These are phyloP conservation scores for Andrena chrysosceles DNA, from an alignment of 2,888 invertebrate genomes.

Conservation along the genomic window DNA sequence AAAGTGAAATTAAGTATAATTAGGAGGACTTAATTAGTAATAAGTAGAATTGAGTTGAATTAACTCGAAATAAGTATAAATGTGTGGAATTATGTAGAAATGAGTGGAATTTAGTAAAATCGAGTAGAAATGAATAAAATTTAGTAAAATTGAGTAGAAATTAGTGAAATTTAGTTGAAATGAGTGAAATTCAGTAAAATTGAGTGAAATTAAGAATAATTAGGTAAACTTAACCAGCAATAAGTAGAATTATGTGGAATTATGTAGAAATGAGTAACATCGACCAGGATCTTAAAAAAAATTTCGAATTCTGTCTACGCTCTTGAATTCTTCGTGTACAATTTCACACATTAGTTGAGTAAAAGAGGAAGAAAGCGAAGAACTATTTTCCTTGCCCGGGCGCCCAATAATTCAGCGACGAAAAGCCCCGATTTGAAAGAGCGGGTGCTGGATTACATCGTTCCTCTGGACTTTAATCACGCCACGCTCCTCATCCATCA, in stretches of 20 bases:
- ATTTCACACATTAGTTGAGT: neutral
- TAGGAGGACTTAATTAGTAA: no score
- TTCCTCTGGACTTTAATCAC: constrained; percentile 35
- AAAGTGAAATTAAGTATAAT: no score
- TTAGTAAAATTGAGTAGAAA: no score
- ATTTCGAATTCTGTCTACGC: neutral
- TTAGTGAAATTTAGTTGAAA: no score
- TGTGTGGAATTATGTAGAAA: no score
- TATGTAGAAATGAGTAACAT: neutral
- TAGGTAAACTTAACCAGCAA: no score
- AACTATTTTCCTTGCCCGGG: neutral
- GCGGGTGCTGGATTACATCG: constrained; percentile 28
- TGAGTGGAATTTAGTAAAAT: no score
- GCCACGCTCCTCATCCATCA: constrained; percentile 35
- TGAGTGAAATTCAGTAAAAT: no score
- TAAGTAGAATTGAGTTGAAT: no score
- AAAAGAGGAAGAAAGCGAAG: neutral
- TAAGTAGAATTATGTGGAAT: neutral
- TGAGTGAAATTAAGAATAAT: no score
- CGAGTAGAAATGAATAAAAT: no score
- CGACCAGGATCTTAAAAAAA: neutral
- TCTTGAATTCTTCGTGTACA: neutral
- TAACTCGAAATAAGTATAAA: no score
- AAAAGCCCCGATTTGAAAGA: constrained; percentile 19
- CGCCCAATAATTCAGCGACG: constrained; percentile 32